Evolutionary conservation across 2,797 vertebrate genomes (phyloP).

Genomic region (Pseudomugil gertrudae): DNA sequence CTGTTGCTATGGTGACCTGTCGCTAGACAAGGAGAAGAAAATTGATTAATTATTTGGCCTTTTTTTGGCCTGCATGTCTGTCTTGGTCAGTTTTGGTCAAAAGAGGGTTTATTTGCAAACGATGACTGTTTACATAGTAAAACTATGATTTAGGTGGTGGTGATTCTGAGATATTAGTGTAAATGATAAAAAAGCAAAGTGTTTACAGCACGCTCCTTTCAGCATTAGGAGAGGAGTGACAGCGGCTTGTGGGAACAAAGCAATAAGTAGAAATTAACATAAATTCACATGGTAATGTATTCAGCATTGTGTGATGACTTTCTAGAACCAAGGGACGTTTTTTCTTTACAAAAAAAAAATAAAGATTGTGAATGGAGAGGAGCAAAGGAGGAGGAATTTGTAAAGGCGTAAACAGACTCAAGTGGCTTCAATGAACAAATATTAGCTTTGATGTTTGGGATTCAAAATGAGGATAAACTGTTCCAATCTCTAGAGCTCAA

Average conservation of each 20-base stretch:
- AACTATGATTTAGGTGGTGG: neutral
- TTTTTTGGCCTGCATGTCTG: too few species aligned
- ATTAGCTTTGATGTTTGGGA: slow-evolving; percentile 65
- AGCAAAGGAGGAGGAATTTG: slow-evolving; percentile 48
- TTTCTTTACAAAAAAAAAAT: slow-evolving; percentile 45
- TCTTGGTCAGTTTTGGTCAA: neutral
- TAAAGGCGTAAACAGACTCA: slow-evolving; percentile 48
- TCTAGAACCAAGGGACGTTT: slow-evolving; percentile 55
- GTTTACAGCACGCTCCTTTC: slow-evolving; percentile 43
- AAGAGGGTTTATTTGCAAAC: neutral
- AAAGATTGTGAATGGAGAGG: slow-evolving; percentile 47
- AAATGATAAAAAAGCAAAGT: slow-evolving; percentile 15
- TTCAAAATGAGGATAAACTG: slow-evolving; percentile 64
- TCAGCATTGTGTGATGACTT: slow-evolving; percentile 63
- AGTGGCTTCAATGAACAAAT: slow-evolving; percentile 61
- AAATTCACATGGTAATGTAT: slow-evolving; percentile 79
- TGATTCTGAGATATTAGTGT: neutral
- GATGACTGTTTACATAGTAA: slow-evolving; percentile 1
- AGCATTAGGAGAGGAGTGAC: slow-evolving; percentile 57
- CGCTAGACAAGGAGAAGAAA: neutral
- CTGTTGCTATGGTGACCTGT: neutral
- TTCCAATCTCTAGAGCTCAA: slow-evolving; percentile 52
- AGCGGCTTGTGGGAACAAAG: slow-evolving; percentile 69
- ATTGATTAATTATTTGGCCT: too few species aligned
- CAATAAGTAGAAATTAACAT: slow-evolving; percentile 74